These are phyloP conservation scores for Drosophila affinis DNA, from an alignment of 2,888 invertebrate species.

Conservation along the genomic window DNA sequence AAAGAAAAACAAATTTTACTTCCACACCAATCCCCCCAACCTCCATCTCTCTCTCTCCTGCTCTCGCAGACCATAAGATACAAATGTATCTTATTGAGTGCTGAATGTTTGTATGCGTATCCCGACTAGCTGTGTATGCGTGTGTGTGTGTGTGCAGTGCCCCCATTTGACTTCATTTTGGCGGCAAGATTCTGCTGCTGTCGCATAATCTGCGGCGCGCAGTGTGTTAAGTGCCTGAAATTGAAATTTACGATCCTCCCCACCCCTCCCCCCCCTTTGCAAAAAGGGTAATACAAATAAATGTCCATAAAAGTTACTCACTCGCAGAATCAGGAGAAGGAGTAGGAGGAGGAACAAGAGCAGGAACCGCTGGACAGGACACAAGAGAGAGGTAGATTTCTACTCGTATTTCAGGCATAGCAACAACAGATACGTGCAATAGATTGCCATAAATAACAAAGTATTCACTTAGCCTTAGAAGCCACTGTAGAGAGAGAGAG, in stretches of 20 bases:
- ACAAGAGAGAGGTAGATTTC: not conserved
- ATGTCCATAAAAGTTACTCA: conserved; percentile 62
- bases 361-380: not conserved
- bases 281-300: conserved; percentile 69
- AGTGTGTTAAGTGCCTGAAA: conserved; percentile 71
- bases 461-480: not conserved
- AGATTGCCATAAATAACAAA: not conserved
- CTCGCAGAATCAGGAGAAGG: conserved; percentile 27
- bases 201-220: conserved; percentile 72
- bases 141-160: conserved; percentile 22
- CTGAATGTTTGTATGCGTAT: not conserved
- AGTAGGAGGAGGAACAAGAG: conserved; percentile 16
- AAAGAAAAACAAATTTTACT: conserved; percentile 45
- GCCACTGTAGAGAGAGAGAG: not conserved
- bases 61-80: conserved; percentile 2
- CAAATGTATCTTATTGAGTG: conserved; percentile 3
- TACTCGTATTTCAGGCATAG: not conserved
- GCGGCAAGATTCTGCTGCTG: conserved; percentile 51
- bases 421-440: not conserved
- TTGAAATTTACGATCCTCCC: conserved; percentile 74
- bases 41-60: not conserved
- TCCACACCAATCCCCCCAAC: conserved; percentile 8
- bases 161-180: conserved; percentile 74
- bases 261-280: conserved; percentile 9
- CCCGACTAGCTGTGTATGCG: not conserved